Evolutionary conservation across 1,140 invertebrate species (phyloP).

Genomic region (Grapholita molesta): DNA sequence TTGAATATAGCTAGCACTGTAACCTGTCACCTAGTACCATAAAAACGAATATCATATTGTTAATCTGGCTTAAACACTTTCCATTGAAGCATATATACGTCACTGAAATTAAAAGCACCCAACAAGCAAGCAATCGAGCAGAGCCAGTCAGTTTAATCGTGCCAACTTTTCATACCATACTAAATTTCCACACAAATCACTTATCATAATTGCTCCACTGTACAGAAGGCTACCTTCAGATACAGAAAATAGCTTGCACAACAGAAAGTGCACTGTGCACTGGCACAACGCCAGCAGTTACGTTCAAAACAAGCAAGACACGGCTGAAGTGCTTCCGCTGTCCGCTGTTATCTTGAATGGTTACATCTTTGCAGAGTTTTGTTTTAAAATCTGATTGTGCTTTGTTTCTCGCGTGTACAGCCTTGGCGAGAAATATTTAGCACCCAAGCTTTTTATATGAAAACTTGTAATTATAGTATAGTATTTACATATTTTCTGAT

Average conservation of each 20-base stretch:
- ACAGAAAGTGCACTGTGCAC: slow-evolving; percentile 16
- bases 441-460: too few species aligned
- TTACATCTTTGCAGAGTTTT: slow-evolving; percentile 4
- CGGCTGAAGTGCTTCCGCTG: slow-evolving; percentile 2
- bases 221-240: not conserved
- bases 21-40: too few species aligned
- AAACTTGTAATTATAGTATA: too few species aligned
- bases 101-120: too few species aligned
- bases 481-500: too few species aligned
- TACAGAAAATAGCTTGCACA: slow-evolving; percentile 4
- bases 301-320: not conserved
- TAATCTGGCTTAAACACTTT: too few species aligned
- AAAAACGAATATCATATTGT: too few species aligned
- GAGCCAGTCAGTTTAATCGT: too few species aligned
- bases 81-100: too few species aligned
- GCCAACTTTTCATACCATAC: not conserved
- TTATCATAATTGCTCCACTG: not conserved
- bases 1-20: too few species aligned
- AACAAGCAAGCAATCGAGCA: too few species aligned
- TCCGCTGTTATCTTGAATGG: slow-evolving; percentile 6
- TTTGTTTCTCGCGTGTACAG: not conserved
- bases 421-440: too few species aligned
- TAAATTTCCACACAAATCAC: not conserved
- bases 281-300: not conserved
- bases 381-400: slow-evolving; percentile 5